phyloP scores from a whole-genome alignment of 1,140 invertebrate species.

The Achroia grisella region DNA sequence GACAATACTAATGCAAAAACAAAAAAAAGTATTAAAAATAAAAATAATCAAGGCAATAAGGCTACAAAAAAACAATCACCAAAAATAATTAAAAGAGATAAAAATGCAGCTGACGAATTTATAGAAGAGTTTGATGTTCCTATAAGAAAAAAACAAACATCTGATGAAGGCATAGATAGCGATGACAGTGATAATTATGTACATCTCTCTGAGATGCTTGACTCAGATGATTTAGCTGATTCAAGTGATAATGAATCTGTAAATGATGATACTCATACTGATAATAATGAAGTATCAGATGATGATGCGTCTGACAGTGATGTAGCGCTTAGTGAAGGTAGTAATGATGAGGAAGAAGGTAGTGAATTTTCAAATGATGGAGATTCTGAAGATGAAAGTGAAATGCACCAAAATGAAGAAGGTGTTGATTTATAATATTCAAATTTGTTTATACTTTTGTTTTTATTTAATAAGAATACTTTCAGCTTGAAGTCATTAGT shows the following conservation, averaged over 20 bases:
- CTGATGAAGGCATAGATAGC: conserved; percentile 43
- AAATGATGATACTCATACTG: conserved; percentile 9
- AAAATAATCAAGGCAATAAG: too few relatives aligned
- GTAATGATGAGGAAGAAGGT: conserved; percentile 13
- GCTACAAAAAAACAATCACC: neutral
- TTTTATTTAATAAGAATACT: too few relatives aligned
- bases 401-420: conserved; percentile 12
- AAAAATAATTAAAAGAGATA: conserved; percentile 3
- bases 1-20: neutral
- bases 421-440: conserved; percentile 8
- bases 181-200: conserved; percentile 52
- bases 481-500: too few relatives aligned
- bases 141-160: conserved; percentile 25
- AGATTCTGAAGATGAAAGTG: conserved; percentile 11
- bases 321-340: conserved; percentile 10
- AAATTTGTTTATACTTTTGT: too few relatives aligned
- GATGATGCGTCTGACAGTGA: conserved; percentile 8
- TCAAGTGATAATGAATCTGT: conserved; percentile 31
- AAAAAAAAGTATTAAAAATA: too few relatives aligned
- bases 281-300: conserved; percentile 4
- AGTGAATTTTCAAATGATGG: conserved; percentile 6
- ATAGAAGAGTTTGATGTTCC: conserved; percentile 30
- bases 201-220: conserved; percentile 52
- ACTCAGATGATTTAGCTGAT: conserved; percentile 49
- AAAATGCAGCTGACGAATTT: conserved; percentile 25